Percentiles rank a stretch among this genome's conserved stretches.
These are phyloP conservation scores for Tadarida brasiliensis DNA, from an alignment of 2,797 vertebrate genomes.

Conservation along the genomic window DNA sequence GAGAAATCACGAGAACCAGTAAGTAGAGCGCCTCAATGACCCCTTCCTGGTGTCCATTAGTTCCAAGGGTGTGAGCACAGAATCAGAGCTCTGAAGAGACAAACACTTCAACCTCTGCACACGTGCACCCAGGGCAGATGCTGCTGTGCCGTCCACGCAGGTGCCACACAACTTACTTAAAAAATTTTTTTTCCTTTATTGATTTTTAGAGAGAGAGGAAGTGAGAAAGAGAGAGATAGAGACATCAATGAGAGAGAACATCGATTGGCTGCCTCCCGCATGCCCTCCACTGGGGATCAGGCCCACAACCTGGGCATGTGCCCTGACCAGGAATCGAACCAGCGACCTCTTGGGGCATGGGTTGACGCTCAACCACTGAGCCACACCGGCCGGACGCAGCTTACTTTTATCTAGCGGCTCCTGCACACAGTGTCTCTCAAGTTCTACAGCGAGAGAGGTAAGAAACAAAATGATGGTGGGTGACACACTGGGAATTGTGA, in stretches of 20 bases:
- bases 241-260: too few relatives aligned
- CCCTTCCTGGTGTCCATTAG: neutral
- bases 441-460: constrained; percentile 50
- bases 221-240: too few relatives aligned
- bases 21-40: neutral
- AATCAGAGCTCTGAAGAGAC: neutral
- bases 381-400: neutral
- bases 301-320: too few relatives aligned
- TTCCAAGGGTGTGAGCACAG: constrained; percentile 1
- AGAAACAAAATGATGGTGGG: constrained; percentile 44
- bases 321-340: too few relatives aligned
- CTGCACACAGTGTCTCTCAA: constrained; percentile 22
- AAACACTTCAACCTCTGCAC: neutral
- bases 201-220: too few relatives aligned
- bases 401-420: constrained; percentile 41
- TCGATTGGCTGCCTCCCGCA: too few relatives aligned
- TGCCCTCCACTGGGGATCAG: too few relatives aligned
- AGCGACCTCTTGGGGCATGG: too few relatives aligned
- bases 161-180: constrained; percentile 6
- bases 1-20: neutral
- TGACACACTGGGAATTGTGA: constrained; percentile 25
- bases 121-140: neutral
- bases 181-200: too few relatives aligned
- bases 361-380: too few relatives aligned
- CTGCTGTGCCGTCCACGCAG: neutral